These are phyloP conservation scores for Nymphalis io DNA, from an alignment of 1,140 invertebrate genomes.

Conservation along the genomic window DNA sequence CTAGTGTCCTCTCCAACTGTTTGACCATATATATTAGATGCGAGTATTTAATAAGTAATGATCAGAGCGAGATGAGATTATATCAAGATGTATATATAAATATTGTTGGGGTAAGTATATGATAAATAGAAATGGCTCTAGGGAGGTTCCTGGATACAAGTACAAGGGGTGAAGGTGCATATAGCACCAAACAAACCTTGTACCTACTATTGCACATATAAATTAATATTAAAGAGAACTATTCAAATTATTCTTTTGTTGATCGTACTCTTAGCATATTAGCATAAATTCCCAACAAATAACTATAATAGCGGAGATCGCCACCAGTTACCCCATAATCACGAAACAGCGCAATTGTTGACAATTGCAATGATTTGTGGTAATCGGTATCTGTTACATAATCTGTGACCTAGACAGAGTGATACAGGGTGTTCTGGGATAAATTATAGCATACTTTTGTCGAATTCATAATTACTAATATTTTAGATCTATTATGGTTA, in stretches of 20 bases:
- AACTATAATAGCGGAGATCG: conserved; percentile 40
- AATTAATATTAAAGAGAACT: neutral
- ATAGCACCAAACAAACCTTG: too few relatives aligned
- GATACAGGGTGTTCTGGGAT: neutral
- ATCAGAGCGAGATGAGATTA: too few relatives aligned
- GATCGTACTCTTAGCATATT: conserved; percentile 22
- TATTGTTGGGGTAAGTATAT: too few relatives aligned
- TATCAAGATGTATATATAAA: too few relatives aligned
- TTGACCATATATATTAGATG: too few relatives aligned
- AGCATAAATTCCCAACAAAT: conserved; percentile 43
- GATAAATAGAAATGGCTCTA: too few relatives aligned
- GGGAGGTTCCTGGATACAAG: too few relatives aligned
- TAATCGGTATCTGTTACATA: conserved; percentile 38
- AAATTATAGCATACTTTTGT: neutral
- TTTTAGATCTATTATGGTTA: neutral
- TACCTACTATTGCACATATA: too few relatives aligned
- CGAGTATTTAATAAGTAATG: too few relatives aligned
- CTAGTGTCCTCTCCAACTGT: too few relatives aligned
- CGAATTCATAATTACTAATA: neutral
- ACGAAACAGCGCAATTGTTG: conserved; percentile 50
- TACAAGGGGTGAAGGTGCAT: too few relatives aligned
- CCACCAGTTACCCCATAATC: conserved; percentile 36
- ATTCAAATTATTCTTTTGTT: neutral
- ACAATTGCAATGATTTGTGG: conserved; percentile 62
- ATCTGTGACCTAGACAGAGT: conserved; percentile 24